Base-by-base conservation (phyloP, 2,113 vertebrate species). In the Neolamprologus longior region DNA sequence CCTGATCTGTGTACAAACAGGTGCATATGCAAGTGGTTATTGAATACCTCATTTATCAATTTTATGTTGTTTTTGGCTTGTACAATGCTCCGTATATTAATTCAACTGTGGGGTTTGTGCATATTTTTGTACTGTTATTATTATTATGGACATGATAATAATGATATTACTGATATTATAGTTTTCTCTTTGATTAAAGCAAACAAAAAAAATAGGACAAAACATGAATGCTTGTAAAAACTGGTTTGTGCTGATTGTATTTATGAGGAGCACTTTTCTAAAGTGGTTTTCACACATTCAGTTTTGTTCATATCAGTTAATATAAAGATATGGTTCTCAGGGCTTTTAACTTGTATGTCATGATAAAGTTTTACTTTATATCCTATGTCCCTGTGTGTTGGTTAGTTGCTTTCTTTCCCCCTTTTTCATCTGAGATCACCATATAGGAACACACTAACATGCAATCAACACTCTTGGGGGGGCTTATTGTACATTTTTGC, bases 311-410 rank as follows among this genome's bases (percentile, higher is more conserved):
- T 96, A 95, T 96, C 96, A 96, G 95, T 96, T 96, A 96, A 96
- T 96, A 96, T 96, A 96, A 96, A 95, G 94, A 96, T 95, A 94
- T 96, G 96, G 95, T 96, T 96, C 96, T 97, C 96, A 96, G 96
- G 96, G 96, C 95, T 97, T 97, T 96, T 95, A 95, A 97, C 94
- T 95, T 96, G 93, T 96, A 96, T 94, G 94, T 96, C 94, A 96
- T 96, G 96, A 97, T 97, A 97, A 97, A 96, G 95, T 96, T 96
- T 96, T 96, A 95, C 96, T 96, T 96, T 95, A 95, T 97, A 96
- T 96, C 95, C 95, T 95, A 92, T 33, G 33, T 68, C 5, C 13
- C 5, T 82, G 86, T 88, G 82, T 93, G 50, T 4, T 78, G 71
- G 24, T 50, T 68, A 68, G 63, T 68, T 68, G 63, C 11, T 68